These are phyloP conservation scores for Rhinolophus sinicus DNA, from an alignment of 2,113 vertebrate genomes.

Conservation along the genomic window DNA sequence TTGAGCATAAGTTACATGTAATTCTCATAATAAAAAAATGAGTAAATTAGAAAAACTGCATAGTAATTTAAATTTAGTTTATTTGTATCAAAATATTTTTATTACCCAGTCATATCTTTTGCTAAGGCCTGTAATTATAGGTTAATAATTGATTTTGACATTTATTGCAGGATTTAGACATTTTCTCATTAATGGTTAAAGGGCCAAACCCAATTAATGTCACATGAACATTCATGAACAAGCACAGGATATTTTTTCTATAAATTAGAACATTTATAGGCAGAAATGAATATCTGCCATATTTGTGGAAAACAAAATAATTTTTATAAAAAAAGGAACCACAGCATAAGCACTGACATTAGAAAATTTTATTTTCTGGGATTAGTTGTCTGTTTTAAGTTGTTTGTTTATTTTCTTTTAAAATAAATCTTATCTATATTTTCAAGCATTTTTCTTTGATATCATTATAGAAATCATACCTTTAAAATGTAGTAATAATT, in stretches of 20 bases:
- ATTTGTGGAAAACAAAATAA: background rate
- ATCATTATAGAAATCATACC: conserved; percentile 48
- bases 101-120: background rate
- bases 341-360: background rate
- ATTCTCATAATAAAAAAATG: background rate
- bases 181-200: background rate
- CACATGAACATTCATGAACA: background rate
- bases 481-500: conserved; percentile 57
- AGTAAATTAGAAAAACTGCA: background rate
- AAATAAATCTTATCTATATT: conserved; percentile 67
- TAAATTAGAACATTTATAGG: background rate
- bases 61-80: background rate
- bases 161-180: background rate
- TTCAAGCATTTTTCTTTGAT: conserved; percentile 75
- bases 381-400: conserved; percentile 48
- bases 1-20: background rate
- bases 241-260: background rate
- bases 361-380: conserved; percentile 40
- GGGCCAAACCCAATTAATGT: background rate
- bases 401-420: conserved; percentile 40
- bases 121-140: background rate
- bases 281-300: background rate
- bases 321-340: background rate
- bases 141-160: background rate
- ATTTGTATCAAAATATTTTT: background rate